Evolutionary conservation across 2,113 vertebrate genomes (phyloP).

Genomic region (Tangachromis dhanisi): DNA sequence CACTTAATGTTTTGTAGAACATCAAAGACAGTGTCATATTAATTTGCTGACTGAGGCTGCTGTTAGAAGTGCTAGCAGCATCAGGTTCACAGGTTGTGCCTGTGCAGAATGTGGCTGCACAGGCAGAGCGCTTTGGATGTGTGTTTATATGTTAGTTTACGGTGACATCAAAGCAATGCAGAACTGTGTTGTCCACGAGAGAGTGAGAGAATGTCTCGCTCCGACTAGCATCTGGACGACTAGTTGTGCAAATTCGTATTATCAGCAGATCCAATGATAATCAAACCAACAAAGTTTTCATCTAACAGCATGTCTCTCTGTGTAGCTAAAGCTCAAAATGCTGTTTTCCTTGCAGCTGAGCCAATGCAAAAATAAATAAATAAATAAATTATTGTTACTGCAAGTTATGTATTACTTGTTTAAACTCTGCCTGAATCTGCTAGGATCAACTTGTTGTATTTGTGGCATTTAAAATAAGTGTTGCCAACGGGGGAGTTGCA

Average conservation of each 20-base stretch:
- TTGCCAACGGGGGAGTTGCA: accelerated
- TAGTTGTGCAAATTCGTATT: not conserved
- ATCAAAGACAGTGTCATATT: not conserved
- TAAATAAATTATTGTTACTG: not conserved
- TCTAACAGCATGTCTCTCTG: accelerated
- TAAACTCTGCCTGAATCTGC: not conserved
- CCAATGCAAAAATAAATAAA: not conserved
- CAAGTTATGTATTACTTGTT: not conserved
- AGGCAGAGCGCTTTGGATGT: accelerated
- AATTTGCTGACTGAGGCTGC: not conserved
- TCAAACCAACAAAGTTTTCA: not conserved
- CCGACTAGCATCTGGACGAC: accelerated
- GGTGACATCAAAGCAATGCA: not conserved
- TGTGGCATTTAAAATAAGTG: not conserved
- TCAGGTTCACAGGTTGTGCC: not conserved
- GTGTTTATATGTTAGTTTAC: not conserved
- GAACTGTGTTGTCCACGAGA: not conserved
- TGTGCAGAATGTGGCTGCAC: not conserved
- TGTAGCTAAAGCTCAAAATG: not conserved
- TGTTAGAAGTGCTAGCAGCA: not conserved
- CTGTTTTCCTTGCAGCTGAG: not conserved
- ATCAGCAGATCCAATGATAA: not conserved
- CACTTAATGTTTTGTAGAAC: not conserved
- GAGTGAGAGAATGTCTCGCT: not conserved
- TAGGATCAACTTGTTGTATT: not conserved